phyloP scores from a whole-genome alignment of 2,113 vertebrate genomes.

The Ovis canadensis region DNA sequence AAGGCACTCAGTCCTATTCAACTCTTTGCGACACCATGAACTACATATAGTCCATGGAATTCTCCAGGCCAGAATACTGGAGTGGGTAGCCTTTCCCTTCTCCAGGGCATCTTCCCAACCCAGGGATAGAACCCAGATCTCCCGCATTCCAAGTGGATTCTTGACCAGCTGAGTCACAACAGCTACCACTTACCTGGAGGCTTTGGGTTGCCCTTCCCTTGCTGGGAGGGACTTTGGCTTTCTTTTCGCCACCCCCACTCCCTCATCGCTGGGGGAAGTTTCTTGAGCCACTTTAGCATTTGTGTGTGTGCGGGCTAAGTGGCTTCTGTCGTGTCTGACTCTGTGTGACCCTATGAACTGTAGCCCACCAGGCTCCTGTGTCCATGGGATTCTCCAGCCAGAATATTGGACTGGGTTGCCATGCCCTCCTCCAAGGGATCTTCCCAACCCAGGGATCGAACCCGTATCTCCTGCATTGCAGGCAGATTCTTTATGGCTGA shows the following conservation, averaged over 20 bases:
- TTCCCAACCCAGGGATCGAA: background rate
- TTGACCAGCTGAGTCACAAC: background rate
- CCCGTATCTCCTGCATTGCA: background rate
- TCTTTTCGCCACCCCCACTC: rapidly evolving
- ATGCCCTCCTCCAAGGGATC: background rate
- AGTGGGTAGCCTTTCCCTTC: background rate
- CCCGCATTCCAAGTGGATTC: background rate
- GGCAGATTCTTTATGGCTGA: background rate
- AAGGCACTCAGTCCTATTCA: background rate
- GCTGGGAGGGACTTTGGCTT: background rate
- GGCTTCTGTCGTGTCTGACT: background rate
- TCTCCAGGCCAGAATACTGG: background rate
- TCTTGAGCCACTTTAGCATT: background rate
- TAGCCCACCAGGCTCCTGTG: background rate
- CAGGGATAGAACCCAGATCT: background rate
- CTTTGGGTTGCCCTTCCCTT: no score
- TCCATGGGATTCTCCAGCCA: background rate
- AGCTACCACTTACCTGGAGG: background rate
- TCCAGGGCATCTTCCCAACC: background rate
- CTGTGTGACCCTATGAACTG: background rate
- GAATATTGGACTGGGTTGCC: background rate
- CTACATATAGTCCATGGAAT: background rate
- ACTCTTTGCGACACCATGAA: background rate
- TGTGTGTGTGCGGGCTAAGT: background rate
- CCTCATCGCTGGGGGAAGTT: background rate